Percentiles rank a stretch among this genome's conserved stretches.
Evolutionary conservation across 2,888 invertebrate genomes (phyloP).

Genomic region (Pandemis cinnamomeana): DNA sequence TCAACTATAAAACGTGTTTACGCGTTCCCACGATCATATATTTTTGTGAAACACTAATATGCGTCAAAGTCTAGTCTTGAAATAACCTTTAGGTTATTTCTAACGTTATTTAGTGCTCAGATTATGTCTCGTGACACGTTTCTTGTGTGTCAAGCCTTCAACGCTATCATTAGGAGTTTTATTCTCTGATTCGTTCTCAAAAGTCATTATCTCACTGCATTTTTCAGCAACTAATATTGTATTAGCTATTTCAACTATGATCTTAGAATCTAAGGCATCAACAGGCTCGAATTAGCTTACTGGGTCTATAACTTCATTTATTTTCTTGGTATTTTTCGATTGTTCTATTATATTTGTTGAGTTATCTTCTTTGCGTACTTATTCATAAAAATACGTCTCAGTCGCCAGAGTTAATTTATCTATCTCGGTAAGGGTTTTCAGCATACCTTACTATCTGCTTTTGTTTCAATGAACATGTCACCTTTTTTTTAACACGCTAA

Average conservation of each 20-base stretch:
- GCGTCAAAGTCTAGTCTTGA: conserved; percentile 22
- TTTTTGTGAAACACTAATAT: conserved; percentile 11
- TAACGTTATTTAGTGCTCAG: conserved; percentile 17
- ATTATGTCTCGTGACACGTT: conserved; percentile 11
- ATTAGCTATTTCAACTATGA: background rate
- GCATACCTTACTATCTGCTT: no score
- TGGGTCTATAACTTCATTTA: background rate
- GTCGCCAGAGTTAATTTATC: no score
- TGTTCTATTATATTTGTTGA: no score
- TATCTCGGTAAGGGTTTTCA: no score
- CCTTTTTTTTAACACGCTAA: no score
- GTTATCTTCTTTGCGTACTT: no score
- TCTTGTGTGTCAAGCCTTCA: conserved; percentile 23
- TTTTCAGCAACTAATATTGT: background rate
- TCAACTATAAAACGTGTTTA: conserved; percentile 28
- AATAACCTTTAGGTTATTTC: conserved; percentile 27
- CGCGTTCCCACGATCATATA: conserved; percentile 16
- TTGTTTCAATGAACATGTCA: no score
- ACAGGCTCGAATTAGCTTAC: no score
- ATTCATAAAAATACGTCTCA: no score
- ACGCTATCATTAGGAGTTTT: conserved; percentile 4
- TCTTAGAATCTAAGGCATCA: no score
- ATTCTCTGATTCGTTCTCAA: background rate
- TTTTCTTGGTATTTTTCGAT: background rate
- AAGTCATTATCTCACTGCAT: background rate